Evolutionary conservation across 2,113 vertebrate species (phyloP).

Genomic region (Prochilodus magdalenae): DNA sequence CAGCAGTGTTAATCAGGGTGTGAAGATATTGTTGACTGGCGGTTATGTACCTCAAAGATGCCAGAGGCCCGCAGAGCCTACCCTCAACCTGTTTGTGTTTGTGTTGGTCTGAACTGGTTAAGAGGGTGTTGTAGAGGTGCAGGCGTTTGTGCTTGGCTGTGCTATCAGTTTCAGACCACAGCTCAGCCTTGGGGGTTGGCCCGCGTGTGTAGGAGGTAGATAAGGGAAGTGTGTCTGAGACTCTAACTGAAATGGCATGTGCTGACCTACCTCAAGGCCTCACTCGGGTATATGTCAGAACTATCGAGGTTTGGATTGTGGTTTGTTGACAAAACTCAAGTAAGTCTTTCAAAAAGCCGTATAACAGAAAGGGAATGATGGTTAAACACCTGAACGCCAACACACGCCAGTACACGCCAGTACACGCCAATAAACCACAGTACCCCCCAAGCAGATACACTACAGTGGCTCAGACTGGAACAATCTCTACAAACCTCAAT

Average conservation of each 20-base stretch:
- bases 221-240: background rate
- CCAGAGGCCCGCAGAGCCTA: too few relatives aligned
- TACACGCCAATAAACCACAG: too few relatives aligned
- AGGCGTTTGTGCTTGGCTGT: conserved; percentile 5
- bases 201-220: conserved; percentile 23
- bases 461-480: too few relatives aligned
- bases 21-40: too few relatives aligned
- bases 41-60: too few relatives aligned
- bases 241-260: background rate
- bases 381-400: too few relatives aligned
- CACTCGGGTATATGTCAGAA: background rate
- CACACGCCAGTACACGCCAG: too few relatives aligned
- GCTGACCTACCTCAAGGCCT: background rate
- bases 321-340: background rate
- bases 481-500: too few relatives aligned
- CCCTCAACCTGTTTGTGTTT: background rate
- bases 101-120: background rate
- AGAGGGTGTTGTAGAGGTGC: conserved; percentile 11
- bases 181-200: background rate
- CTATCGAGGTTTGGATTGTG: background rate
- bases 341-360: background rate
- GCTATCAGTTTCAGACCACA: conserved; percentile 39
- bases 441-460: too few relatives aligned
- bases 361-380: too few relatives aligned
- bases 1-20: too few relatives aligned